phyloP scores from a whole-genome alignment of 1,140 invertebrate genomes.

The Macrostomum lignano region DNA sequence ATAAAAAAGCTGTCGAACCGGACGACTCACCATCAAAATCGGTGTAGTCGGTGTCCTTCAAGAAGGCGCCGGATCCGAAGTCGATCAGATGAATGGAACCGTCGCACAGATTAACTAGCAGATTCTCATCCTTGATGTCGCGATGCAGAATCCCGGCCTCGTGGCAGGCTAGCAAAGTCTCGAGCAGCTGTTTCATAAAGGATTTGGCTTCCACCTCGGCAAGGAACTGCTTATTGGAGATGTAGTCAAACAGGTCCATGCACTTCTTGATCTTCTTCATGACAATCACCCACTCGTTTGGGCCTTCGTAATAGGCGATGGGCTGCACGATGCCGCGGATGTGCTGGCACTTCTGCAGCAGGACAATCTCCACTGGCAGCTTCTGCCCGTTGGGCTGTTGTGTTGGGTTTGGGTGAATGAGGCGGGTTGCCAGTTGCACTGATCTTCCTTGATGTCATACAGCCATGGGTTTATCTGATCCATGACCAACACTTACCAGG shows the following conservation, averaged over 20 bases:
- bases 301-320: conserved; percentile 35
- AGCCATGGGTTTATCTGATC: no score
- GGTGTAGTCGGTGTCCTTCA: conserved; percentile 34
- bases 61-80: conserved; percentile 38
- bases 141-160: conserved; percentile 31
- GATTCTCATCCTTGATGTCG: conserved; percentile 42
- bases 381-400: conserved; percentile 17
- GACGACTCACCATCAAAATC: conserved; percentile 42
- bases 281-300: conserved; percentile 34
- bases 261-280: conserved; percentile 38
- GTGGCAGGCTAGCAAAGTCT: conserved; percentile 21
- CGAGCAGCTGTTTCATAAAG: conserved; percentile 32
- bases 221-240: conserved; percentile 34
- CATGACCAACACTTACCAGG: no score
- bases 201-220: conserved; percentile 31
- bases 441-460: no score
- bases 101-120: conserved; percentile 35
- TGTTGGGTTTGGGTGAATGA: no score
- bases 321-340: conserved; percentile 34
- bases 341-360: conserved; percentile 33
- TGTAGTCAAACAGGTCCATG: conserved; percentile 40
- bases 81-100: conserved; percentile 34
- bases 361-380: conserved; percentile 36
- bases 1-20: no score
- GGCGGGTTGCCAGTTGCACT: no score